Evolutionary conservation across 1,140 invertebrate genomes (phyloP).

Genomic region (Philotrypesis tridentata): DNA sequence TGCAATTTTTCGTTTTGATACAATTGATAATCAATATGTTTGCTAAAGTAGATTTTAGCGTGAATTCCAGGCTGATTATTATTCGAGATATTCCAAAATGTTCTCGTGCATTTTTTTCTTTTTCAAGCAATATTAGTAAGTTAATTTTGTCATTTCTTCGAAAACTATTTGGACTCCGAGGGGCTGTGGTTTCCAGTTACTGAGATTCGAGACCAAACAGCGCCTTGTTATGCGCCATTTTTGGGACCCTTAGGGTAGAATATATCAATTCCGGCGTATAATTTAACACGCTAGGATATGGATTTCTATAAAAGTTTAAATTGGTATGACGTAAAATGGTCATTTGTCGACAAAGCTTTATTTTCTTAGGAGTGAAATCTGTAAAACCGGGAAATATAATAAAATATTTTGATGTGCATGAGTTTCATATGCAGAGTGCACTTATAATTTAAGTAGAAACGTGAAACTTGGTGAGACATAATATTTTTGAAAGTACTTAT

Average conservation of each 20-base stretch:
- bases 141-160: neutral
- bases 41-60: neutral
- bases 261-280: slow-evolving; percentile 2
- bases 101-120: neutral
- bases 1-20: no score
- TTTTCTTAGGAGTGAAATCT: neutral
- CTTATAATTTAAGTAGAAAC: neutral
- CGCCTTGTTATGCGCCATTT: slow-evolving; percentile 32
- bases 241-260: slow-evolving; percentile 4
- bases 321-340: neutral
- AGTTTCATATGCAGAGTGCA: no score
- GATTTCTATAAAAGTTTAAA: neutral
- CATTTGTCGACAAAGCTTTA: neutral
- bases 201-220: neutral
- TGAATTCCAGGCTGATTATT: neutral
- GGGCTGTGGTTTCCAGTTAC: neutral
- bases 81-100: no score
- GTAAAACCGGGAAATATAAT: neutral
- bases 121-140: neutral
- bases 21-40: neutral
- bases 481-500: no score
- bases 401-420: neutral
- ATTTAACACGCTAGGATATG: slow-evolving; percentile 16
- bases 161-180: neutral
- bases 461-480: no score